These are phyloP conservation scores for Anagyrus pseudococci DNA, from an alignment of 2,888 invertebrate species.

Conservation along the genomic window DNA sequence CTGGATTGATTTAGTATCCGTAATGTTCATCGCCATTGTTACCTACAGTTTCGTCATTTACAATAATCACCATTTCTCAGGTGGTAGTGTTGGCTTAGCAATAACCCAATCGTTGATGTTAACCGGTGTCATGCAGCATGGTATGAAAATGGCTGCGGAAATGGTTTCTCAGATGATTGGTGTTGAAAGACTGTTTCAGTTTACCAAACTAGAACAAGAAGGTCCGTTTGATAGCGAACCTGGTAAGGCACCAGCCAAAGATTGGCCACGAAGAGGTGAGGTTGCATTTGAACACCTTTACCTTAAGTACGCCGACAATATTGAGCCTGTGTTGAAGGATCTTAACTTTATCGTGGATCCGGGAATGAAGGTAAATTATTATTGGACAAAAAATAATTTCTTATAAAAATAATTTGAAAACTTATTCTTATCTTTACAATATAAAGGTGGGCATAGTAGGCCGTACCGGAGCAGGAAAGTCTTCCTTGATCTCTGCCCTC, in stretches of 20 bases:
- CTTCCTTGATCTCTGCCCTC: conserved; percentile 80
- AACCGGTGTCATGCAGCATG: conserved; percentile 77
- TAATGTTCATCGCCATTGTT: conserved; percentile 66
- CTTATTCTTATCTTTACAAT: neutral
- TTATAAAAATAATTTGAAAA: neutral
- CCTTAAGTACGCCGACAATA: conserved; percentile 67
- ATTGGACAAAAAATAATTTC: neutral
- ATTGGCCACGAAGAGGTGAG: conserved; percentile 75
- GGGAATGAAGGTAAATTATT: conserved; percentile 69
- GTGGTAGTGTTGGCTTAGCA: conserved; percentile 76
- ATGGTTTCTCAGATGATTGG: conserved; percentile 55
- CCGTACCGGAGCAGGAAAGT: conserved; percentile 87
- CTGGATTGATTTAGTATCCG: conserved; percentile 71
- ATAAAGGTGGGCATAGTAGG: conserved; percentile 82
- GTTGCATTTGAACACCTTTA: conserved; percentile 70
- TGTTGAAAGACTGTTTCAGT: conserved; percentile 83
- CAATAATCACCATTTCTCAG: conserved; percentile 65
- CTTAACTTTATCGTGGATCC: conserved; percentile 73
- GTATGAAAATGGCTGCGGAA: conserved; percentile 37
- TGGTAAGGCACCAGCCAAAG: conserved; percentile 65
- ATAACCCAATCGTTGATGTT: conserved; percentile 76
- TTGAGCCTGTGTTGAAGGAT: conserved; percentile 76
- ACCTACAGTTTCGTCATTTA: conserved; percentile 29
- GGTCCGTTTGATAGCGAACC: conserved; percentile 69
- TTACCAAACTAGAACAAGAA: conserved; percentile 77